Evolutionary conservation across 2,888 invertebrate genomes (phyloP), one percentile per base, ranked within the genome.

Genomic region (Temnothorax rugatulus): DNA sequence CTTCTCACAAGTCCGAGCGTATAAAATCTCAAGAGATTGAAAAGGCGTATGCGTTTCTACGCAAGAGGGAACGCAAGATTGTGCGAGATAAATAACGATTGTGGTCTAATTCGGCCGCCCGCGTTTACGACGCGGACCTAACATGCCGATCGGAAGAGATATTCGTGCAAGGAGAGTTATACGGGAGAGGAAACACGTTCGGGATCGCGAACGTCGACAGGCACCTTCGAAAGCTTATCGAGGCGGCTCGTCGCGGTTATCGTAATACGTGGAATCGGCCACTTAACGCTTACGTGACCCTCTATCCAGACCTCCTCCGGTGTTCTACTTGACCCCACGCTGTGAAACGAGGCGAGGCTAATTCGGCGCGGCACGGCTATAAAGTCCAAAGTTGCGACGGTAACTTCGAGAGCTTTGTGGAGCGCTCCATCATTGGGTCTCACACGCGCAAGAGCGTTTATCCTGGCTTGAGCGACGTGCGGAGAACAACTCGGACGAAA

Each of bases 191-290:
- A 85, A 90, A 87, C 63, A 84, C 73, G 73, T 74, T 82, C 68
- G 83, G 86, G 88, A 87, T 86, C 84, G 86, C 59, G 79, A 34
- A 86, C 85, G 90, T 86, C 89, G 90, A 88, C 90, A 83, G 84
- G 83, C 73, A 83, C 34, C 85, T 85, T 73, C 34, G 81, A 85
- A 84, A 57, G 38, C 79, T 87, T 81, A 87, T 86, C 88, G 83
- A 76, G 71, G 79, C 86, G 71, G 25, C 75, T 77, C 71, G 79
- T 86, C 86, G 86, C 74, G 87, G 75, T 87, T 86, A 90, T 90
- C 86, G 85, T 84, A 86, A 84, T 85, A 76, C 86, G 85, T 63
- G 71, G 89, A 89, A 89, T 85, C 89, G 81, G 69, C 82, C 61
- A 85, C 86, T 90, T 86, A 81, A 86, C 86, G 68, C 76, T 89